Conservation (phyloP, 2,797 vertebrate species). For the Pteronotus mesoamericanus region DNA sequence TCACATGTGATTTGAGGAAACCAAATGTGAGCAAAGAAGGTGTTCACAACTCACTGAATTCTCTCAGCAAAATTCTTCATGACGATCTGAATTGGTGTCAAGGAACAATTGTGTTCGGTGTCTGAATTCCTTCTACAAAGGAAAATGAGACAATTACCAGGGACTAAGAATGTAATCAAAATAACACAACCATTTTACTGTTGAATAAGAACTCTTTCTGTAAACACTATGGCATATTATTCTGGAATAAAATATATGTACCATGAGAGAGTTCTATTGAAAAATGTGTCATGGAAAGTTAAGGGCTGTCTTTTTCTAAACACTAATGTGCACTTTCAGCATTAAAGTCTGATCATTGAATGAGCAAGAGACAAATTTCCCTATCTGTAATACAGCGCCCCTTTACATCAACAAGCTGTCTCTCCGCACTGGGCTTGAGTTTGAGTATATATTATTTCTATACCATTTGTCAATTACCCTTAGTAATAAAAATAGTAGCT, state of each 20-base stretch:
- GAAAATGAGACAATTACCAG: slow-evolving; percentile 58
- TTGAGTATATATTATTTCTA: background rate
- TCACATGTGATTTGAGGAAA: slow-evolving; percentile 21
- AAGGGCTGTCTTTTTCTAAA: background rate
- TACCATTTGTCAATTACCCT: background rate
- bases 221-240: slow-evolving; percentile 8
- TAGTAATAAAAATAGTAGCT: background rate
- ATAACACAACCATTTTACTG: slow-evolving; percentile 27
- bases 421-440: background rate
- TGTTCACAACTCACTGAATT: slow-evolving; percentile 1
- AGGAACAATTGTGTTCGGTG: background rate
- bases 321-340: background rate
- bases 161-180: slow-evolving; percentile 52
- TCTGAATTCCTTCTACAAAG: slow-evolving; percentile 51
- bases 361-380: background rate
- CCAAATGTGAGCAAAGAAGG: slow-evolving; percentile 4
- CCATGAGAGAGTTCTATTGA: background rate
- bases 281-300: slow-evolving; percentile 18
- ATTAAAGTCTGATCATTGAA: slow-evolving; percentile 16
- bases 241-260: slow-evolving; percentile 9
- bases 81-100: background rate
- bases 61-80: background rate
- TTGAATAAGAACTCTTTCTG: slow-evolving; percentile 49
- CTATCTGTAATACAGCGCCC: background rate
- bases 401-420: background rate